Base-by-base conservation (phyloP, 2,888 invertebrate species). In the Neoascia interrupta region DNA sequence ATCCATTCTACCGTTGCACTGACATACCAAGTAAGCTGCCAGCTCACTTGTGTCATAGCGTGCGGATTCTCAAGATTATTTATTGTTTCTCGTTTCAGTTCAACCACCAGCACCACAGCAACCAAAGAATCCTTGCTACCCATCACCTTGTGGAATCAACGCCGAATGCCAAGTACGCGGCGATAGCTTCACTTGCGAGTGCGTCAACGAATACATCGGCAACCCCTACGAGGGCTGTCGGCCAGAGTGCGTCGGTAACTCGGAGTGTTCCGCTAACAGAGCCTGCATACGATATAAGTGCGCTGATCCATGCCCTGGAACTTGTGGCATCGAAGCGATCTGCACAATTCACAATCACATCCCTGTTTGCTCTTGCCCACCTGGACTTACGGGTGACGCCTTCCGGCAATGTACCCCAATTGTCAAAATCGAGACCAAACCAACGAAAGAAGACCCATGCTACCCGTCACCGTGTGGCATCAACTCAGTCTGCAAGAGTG, bases 191-290 rank as follows among this genome's bases (percentile, higher is more conserved):
- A 92, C 92, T 15, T 94, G 94, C 83, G 85, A 87, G 39, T 89
- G 89, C 75, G 89, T 93, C 63, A 91, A 92, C 26, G 93, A 93
- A 68, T 92, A 94, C 82, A 92, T 92, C 81, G 95, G 95, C 16
- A 94, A 94, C 87, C 94, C 95, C 0, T 93, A 94, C 85, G 92
- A 93, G 79, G 92, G 92, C 39, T 94, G 94, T 84, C 91, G 94
- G 81, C 96, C 96, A 0, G 97, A 96, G 87, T 97, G 97, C 88
- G 90, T 96, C 11, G 93, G 94, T 60, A 96, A 96, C 85, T 93
- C 94, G 0, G 96, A 97, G 85, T 97, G 97, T 87, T 91, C 95
- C 0, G 92, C 94, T 45, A 93, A 95, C 81, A 92, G 93, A 82
- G 94, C 95, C 6, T 97, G 96, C 85, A 94, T 95, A 84, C 91